These are phyloP conservation scores for Vireo altiloquus DNA, from an alignment of 2,113 vertebrate species.

Conservation along the genomic window DNA sequence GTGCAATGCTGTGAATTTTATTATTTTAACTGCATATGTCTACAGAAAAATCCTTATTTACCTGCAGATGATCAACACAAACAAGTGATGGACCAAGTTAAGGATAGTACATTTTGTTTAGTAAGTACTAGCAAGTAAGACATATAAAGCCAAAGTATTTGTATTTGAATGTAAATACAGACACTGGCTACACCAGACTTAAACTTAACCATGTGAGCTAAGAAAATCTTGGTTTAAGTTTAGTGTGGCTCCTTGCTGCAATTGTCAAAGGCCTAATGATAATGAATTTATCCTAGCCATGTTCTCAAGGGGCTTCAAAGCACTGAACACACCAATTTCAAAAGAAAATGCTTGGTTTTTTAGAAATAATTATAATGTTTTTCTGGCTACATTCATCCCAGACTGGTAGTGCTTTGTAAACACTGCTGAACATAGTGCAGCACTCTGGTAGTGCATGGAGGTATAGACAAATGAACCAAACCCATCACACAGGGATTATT, in stretches of 20 bases:
- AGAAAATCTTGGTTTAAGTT: neutral
- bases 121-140: neutral
- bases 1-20: neutral
- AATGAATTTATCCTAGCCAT: neutral
- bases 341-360: neutral
- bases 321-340: neutral
- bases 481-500: neutral
- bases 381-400: neutral
- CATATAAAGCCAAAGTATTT: neutral
- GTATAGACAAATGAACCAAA: neutral
- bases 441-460: neutral
- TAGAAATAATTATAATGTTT: neutral
- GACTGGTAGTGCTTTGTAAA: neutral
- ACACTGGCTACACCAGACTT: neutral
- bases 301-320: neutral
- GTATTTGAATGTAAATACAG: neutral
- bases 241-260: neutral
- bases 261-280: neutral
- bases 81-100: neutral
- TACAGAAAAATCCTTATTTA: neutral
- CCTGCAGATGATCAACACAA: neutral
- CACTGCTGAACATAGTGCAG: neutral
- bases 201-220: fast-evolving
- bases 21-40: neutral
- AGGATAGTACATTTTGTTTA: neutral